Conservation (phyloP, 2,888 invertebrate species). For the Synanthedon formicaeformis region DNA sequence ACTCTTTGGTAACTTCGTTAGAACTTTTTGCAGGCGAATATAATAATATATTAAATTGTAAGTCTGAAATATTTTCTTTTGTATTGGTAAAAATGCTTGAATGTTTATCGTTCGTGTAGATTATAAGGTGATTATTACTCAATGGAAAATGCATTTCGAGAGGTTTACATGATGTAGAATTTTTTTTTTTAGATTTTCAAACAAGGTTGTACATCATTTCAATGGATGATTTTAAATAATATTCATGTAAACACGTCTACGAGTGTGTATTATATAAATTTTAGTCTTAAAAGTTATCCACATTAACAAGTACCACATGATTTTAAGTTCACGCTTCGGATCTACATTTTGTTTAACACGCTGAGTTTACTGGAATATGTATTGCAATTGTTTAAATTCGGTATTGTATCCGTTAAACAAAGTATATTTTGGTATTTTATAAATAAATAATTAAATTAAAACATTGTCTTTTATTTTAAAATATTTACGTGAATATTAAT, state of each 20-base stretch:
- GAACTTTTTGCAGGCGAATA: too few species aligned
- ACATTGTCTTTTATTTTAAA: conserved; percentile 6
- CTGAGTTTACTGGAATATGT: conserved; percentile 1
- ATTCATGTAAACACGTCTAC: too few species aligned
- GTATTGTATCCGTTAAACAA: conserved; percentile 32
- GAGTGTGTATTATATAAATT: too few species aligned
- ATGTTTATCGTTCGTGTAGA: conserved; percentile 27
- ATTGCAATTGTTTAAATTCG: conserved; percentile 14
- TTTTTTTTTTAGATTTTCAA: too few species aligned
- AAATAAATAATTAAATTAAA: conserved; percentile 33
- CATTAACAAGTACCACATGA: neutral
- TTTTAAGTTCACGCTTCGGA: conserved; percentile 1
- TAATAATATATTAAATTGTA: conserved; percentile 14
- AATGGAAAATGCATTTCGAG: neutral
- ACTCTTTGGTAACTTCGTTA: too few species aligned
- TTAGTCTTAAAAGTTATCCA: neutral
- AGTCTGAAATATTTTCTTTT: conserved; percentile 36
- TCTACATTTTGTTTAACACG: conserved; percentile 1
- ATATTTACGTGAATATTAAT: too few species aligned
- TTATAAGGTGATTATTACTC: conserved; percentile 29
- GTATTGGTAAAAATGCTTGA: conserved; percentile 24
- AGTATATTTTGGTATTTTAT: conserved; percentile 54
- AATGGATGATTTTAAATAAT: too few species aligned
- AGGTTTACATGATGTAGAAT: neutral
- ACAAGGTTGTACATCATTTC: too few species aligned